Conservation (phyloP, 92 coral and sea anemone species). For the Parazoanthus atlanticus region DNA sequence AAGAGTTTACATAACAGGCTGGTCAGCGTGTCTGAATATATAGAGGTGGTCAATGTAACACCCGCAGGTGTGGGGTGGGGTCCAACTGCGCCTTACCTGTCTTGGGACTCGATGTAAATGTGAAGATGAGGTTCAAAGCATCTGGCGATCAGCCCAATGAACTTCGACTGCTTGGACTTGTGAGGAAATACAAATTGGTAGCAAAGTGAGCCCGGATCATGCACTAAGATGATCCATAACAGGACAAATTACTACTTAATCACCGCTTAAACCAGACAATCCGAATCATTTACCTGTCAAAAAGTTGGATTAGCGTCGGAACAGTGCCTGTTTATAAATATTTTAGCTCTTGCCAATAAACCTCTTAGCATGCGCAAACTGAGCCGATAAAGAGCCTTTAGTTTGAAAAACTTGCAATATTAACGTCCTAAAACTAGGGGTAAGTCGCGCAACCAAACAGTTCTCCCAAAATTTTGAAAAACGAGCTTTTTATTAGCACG, state of each 20-base stretch:
- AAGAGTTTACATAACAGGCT: no score
- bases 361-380: no score
- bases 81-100: constrained; percentile 65
- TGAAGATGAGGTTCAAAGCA: constrained; percentile 98
- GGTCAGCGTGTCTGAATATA: not conserved
- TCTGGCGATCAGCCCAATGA: constrained; percentile 90
- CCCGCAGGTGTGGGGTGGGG: not conserved
- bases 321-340: no score
- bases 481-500: no score
- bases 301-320: no score
- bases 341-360: no score
- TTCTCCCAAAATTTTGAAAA: not conserved
- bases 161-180: constrained; percentile 88
- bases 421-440: no score
- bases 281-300: not conserved
- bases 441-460: not conserved
- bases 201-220: not conserved
- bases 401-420: no score
- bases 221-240: no score
- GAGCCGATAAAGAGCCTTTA: no score
- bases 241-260: not conserved
- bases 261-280: not conserved
- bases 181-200: not conserved
- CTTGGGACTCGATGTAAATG: constrained; percentile 96
- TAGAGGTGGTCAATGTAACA: not conserved